phyloP scores from a whole-genome alignment of 2,888 invertebrate species.

The Drosophila diplacantha region DNA sequence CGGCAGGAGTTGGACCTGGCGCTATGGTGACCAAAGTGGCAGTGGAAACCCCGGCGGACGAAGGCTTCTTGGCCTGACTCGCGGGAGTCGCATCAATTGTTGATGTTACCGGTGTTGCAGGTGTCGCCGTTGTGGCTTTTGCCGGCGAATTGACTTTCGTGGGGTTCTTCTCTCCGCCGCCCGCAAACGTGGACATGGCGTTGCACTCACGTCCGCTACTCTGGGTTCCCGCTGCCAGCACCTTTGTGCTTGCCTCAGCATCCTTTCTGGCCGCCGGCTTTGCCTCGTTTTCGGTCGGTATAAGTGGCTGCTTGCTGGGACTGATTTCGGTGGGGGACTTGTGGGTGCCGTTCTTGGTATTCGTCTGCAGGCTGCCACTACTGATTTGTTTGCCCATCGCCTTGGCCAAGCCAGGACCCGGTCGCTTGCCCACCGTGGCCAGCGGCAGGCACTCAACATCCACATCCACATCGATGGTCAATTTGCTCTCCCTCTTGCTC shows the following conservation, averaged over 20 bases:
- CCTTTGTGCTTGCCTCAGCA: constrained; percentile 54
- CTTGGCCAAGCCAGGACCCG: constrained; percentile 79
- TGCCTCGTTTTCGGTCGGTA: constrained; percentile 59
- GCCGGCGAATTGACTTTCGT: constrained; percentile 18
- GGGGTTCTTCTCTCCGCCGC: constrained; percentile 22
- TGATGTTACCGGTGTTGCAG: constrained; percentile 5
- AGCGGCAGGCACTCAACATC: constrained; percentile 49
- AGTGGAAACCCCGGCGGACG: constrained; percentile 11
- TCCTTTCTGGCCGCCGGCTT: constrained; percentile 42
- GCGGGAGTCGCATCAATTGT: constrained; percentile 8
- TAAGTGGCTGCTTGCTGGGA: constrained; percentile 72
- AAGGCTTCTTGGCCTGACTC: not conserved
- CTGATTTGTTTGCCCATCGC: constrained; percentile 54
- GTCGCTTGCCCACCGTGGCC: constrained; percentile 52
- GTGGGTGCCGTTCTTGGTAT: constrained; percentile 49
- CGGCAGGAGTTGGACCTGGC: constrained; percentile 11
- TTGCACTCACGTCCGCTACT: constrained; percentile 73
- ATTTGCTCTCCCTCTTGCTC: constrained; percentile 70
- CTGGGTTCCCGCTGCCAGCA: constrained; percentile 68
- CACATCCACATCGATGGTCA: constrained; percentile 49
- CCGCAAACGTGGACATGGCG: constrained; percentile 68
- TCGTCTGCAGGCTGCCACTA: constrained; percentile 47
- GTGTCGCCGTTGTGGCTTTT: not conserved
- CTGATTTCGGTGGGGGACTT: constrained; percentile 35
- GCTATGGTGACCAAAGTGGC: constrained; percentile 5